A percentile compares a stretch with the other conserved stretches of the same genome.
These are phyloP conservation scores for Coilia nasus DNA, from an alignment of 2,797 vertebrate species.

Conservation along the genomic window DNA sequence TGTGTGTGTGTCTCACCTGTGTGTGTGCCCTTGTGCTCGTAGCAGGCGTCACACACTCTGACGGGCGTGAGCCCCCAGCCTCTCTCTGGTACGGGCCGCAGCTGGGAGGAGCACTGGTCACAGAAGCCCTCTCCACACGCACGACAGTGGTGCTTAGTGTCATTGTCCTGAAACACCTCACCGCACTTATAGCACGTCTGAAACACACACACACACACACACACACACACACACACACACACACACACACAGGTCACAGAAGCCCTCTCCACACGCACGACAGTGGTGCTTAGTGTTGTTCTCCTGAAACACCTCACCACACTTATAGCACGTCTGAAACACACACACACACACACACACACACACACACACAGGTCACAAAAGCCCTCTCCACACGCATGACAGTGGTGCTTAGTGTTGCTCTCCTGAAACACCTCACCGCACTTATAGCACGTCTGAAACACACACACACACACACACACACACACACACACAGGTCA, in stretches of 20 bases:
- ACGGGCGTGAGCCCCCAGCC: slow-evolving; percentile 95
- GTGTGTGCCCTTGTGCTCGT: slow-evolving; percentile 62
- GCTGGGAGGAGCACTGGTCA: slow-evolving; percentile 90
- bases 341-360: neutral
- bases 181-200: slow-evolving; percentile 92
- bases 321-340: neutral
- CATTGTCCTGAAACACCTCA: slow-evolving; percentile 87
- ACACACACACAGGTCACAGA: slow-evolving; percentile 84
- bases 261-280: slow-evolving; percentile 94
- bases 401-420: slow-evolving; percentile 96
- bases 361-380: slow-evolving; percentile 80
- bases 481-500: no score
- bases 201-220: slow-evolving; percentile 29
- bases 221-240: no score
- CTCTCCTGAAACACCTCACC: slow-evolving; percentile 87
- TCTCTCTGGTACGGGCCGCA: slow-evolving; percentile 90
- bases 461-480: neutral
- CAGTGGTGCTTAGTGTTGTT: slow-evolving; percentile 98
- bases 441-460: slow-evolving; percentile 87
- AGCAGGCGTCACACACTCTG: slow-evolving; percentile 92
- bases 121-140: slow-evolving; percentile 98
- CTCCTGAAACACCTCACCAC: slow-evolving; percentile 79
- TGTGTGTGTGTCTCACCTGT: neutral
- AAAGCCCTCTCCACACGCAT: slow-evolving; percentile 95
- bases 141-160: slow-evolving; percentile 97